A percentile compares a stretch with the other conserved stretches of the same genome.
These are phyloP conservation scores for Listrodromus nycthemerus DNA, from an alignment of 2,888 invertebrate species.

Conservation along the genomic window DNA sequence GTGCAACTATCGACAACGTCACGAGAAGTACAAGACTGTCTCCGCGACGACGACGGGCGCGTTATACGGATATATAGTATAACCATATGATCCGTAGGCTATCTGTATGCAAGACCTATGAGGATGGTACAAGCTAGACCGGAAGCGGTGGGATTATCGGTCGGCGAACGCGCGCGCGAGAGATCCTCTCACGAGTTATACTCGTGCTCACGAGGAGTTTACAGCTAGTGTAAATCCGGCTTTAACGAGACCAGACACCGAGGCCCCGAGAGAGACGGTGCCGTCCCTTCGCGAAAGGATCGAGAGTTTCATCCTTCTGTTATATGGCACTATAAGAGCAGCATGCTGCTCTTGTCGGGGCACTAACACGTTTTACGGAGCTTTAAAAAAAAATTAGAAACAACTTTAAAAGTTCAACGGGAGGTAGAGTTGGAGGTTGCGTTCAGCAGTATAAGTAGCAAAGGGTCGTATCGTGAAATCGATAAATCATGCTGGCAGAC, in stretches of 20 bases:
- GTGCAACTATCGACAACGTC: conserved; percentile 41
- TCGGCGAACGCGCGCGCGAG: conserved; percentile 44
- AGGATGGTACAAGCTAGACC: conserved; percentile 33
- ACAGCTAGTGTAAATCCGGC: conserved; percentile 72
- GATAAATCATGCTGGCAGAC: conserved; percentile 23
- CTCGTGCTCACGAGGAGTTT: conserved; percentile 67
- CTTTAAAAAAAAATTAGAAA: conserved; percentile 56
- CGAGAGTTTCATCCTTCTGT: conserved; percentile 58
- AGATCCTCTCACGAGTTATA: conserved; percentile 55
- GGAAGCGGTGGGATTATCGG: conserved; percentile 66
- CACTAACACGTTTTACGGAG: conserved; percentile 48
- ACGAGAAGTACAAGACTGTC: conserved; percentile 50
- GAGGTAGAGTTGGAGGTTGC: conserved; percentile 3
- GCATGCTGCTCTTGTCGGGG: neutral
- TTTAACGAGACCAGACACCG: conserved; percentile 69
- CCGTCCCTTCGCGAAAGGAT: conserved; percentile 45
- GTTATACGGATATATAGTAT: neutral
- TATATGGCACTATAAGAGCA: conserved; percentile 19
- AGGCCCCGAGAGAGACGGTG: conserved; percentile 14
- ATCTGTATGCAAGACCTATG: conserved; percentile 28
- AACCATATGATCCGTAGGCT: neutral
- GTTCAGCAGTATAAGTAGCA: conserved; percentile 20
- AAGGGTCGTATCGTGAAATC: conserved; percentile 32
- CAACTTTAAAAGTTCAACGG: conserved; percentile 59
- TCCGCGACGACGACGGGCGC: conserved; percentile 34